Conservation (phyloP, 2,797 vertebrate species). For the Protonibea diacanthus region DNA sequence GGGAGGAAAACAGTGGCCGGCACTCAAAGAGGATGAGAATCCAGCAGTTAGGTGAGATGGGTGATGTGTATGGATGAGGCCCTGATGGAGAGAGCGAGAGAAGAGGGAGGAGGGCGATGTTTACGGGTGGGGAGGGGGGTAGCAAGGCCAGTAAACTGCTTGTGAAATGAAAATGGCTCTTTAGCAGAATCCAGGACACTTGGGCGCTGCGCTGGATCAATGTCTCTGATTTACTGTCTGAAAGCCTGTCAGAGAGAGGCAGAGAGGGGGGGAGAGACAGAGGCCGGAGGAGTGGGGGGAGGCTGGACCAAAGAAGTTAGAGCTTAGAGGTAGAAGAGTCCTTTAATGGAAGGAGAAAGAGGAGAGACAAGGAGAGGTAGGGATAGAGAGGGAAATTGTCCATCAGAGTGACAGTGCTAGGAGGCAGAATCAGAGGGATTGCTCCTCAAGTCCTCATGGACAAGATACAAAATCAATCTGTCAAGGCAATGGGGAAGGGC, state of each 20-base stretch:
- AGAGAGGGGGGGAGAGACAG: slow-evolving; percentile 9
- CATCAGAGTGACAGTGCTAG: slow-evolving; percentile 67
- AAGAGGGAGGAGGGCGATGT: slow-evolving; percentile 78
- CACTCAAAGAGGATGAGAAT: slow-evolving; percentile 65
- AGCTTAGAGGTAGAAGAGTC: slow-evolving; percentile 72
- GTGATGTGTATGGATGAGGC: slow-evolving; percentile 79
- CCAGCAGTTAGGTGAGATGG: slow-evolving; percentile 58
- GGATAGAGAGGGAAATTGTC: slow-evolving; percentile 74
- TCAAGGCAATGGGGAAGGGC: slow-evolving; percentile 72
- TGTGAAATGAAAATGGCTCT: slow-evolving; percentile 92
- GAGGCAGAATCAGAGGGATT: slow-evolving; percentile 71
- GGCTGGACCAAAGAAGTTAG: slow-evolving; percentile 62
- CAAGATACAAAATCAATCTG: slow-evolving; percentile 79
- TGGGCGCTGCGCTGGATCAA: slow-evolving; percentile 86
- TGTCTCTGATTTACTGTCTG: slow-evolving; percentile 90
- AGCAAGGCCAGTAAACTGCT: slow-evolving; percentile 83
- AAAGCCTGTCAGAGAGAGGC: slow-evolving; percentile 87
- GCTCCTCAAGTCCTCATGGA: slow-evolving; percentile 69
- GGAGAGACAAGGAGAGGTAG: slow-evolving; percentile 49
- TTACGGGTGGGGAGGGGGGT: slow-evolving; percentile 79
- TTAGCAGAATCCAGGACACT: slow-evolving; percentile 90
- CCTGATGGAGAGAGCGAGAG: slow-evolving; percentile 72
- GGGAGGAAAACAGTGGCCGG: slow-evolving; percentile 22
- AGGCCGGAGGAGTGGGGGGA: slow-evolving; percentile 1
- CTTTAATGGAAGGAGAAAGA: slow-evolving; percentile 76